phyloP scores from a whole-genome alignment of 2,113 vertebrate species.

The Verasper variegatus region DNA sequence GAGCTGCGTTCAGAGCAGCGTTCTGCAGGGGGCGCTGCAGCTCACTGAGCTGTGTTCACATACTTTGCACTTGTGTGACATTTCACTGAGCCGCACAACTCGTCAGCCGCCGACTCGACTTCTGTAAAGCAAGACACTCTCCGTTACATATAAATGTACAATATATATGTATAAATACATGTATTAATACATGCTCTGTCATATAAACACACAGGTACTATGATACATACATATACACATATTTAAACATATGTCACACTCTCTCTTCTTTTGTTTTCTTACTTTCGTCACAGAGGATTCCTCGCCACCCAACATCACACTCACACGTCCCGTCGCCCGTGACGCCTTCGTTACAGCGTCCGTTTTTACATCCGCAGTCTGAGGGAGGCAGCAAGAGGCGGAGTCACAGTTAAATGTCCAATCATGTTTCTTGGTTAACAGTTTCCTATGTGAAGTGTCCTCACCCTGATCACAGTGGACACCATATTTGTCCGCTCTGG shows the following conservation, averaged over 20 bases:
- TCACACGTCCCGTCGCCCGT: slow-evolving; percentile 88
- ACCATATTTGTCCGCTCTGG: slow-evolving; percentile 81
- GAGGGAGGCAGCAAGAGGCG: neutral
- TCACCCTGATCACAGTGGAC: slow-evolving; percentile 90
- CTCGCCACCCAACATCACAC: slow-evolving; percentile 90
- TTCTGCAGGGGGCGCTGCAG: neutral
- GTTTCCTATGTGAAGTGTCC: neutral
- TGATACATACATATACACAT: neutral
- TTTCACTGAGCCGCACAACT: slow-evolving; percentile 77
- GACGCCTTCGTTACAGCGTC: slow-evolving; percentile 86
- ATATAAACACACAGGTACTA: neutral
- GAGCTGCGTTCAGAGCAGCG: neutral
- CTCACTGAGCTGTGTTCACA: slow-evolving; percentile 58
- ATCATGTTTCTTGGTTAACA: neutral
- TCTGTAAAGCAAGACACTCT: slow-evolving; percentile 78
- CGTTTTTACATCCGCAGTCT: slow-evolving; percentile 87
- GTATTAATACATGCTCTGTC: too few species aligned
- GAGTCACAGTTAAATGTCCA: neutral
- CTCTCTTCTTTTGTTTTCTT: neutral
- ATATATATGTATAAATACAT: neutral
- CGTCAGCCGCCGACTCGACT: slow-evolving; percentile 78
- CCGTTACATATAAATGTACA: neutral
- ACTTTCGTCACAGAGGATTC: slow-evolving; percentile 86
- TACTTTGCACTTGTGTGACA: slow-evolving; percentile 96
- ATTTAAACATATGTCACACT: neutral